Percentiles rank a stretch among this genome's conserved stretches.
These are phyloP conservation scores for Nanger granti DNA, from an alignment of 2,113 vertebrate genomes.

Conservation along the genomic window DNA sequence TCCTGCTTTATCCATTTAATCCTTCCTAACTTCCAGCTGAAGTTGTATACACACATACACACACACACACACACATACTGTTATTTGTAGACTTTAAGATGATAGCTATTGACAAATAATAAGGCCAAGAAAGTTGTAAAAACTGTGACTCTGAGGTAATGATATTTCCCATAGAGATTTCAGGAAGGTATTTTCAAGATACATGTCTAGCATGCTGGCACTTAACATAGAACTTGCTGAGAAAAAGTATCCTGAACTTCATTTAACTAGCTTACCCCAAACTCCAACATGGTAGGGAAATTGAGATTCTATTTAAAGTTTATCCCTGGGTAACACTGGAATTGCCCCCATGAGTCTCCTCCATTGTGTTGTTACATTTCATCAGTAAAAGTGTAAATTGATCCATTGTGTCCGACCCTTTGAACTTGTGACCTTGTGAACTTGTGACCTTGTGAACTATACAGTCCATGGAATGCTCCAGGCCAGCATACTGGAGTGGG, in stretches of 20 bases:
- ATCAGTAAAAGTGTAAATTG: not conserved
- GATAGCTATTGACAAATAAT: not conserved
- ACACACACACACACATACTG: not conserved
- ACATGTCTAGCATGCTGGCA: not conserved
- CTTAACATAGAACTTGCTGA: not conserved
- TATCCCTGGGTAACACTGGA: not conserved
- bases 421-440: too few species aligned
- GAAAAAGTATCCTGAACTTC: not conserved
- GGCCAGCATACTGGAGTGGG: not conserved
- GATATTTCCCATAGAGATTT: not conserved
- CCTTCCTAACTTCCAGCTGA: not conserved
- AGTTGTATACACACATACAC: not conserved
- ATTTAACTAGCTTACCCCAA: not conserved
- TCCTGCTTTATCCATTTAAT: not conserved
- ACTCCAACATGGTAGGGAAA: not conserved
- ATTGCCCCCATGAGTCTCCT: not conserved
- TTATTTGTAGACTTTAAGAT: not conserved
- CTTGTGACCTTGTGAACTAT: not conserved
- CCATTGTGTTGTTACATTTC: not conserved
- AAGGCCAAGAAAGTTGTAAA: not conserved
- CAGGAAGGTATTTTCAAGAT: not conserved
- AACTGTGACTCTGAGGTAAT: not conserved
- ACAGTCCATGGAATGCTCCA: not conserved
- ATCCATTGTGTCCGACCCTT: not conserved
- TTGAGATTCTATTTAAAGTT: not conserved